Base-by-base conservation (phyloP, 2,797 vertebrate genomes). In the Lepidocolaptes lacrymiger region DNA sequence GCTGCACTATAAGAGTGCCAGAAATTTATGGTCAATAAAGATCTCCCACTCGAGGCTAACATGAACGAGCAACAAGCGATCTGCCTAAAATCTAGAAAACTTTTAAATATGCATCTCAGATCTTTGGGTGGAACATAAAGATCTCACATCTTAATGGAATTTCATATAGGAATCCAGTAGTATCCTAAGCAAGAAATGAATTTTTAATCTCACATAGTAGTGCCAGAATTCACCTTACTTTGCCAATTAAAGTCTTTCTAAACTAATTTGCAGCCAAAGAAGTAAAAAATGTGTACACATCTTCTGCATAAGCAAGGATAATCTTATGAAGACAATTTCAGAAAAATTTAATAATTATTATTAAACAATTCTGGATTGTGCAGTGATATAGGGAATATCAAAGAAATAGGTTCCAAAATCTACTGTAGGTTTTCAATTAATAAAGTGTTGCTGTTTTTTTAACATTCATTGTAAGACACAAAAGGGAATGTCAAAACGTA, bases 11-110 rank as follows among this genome's bases (percentile, higher is more conserved):
- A 85, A 67, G 72, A 77, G 49, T 88, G 96, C 93, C 95, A 95
- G 87, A 93, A 96, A 95, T 95, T 95, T 95, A 95, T 71, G 87
- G 64, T 76, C 85, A 89, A 89, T 96, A 96, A 96, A 96, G 91
- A 92, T 83, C 87, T 64, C 74, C 89, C 82, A 88, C 78, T 93
- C 7, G 7, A 93, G 91, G 68, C 75, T 95, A 92, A 93, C 87
- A 36, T 87, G 89, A 92, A 91, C 0, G 9, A 91, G 91, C 75
- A 78, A 77, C 76, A 91, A 92, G 87, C 37, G 64, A 80, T 91
- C 64, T 74, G 64, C 87, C 87, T 85, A 83, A 94, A 92, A 83
- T 71, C 52, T 62, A 88, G 68, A 93, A 96, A 92, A 76, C 68
- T 68, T 95, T 89, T 59, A 91, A 96, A 74, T 77, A 46, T 67